Conservation (phyloP, 2,113 vertebrate species). For the Oreochromis aureus region DNA sequence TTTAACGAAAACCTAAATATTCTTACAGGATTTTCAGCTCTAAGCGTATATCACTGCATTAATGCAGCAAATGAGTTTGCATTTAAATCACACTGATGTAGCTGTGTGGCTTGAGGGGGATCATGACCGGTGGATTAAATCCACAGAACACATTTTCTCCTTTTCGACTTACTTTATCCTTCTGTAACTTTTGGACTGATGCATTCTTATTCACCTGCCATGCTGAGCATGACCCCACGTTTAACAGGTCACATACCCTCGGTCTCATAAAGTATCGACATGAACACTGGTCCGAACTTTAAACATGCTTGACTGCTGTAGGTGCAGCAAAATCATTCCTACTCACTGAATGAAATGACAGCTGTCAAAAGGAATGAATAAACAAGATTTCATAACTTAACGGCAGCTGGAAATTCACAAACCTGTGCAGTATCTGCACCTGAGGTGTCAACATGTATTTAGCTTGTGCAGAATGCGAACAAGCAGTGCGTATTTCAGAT, state of each 20-base stretch:
- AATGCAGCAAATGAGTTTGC: neutral
- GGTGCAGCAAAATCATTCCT: neutral
- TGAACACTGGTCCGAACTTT: neutral
- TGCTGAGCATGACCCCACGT: neutral
- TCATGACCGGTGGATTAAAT: neutral
- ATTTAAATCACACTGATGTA: neutral
- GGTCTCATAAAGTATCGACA: slow-evolving; percentile 13
- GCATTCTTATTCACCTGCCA: neutral
- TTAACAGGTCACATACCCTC: slow-evolving; percentile 5
- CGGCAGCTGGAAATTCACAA: neutral
- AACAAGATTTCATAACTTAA: neutral
- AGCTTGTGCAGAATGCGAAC: neutral
- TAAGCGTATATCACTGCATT: neutral
- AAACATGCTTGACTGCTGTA: neutral
- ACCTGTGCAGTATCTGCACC: neutral
- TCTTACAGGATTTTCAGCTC: neutral
- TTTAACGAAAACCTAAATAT: neutral
- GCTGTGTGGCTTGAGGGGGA: neutral
- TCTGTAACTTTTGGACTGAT: neutral
- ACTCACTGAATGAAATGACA: slow-evolving; percentile 33
- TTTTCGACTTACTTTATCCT: neutral
- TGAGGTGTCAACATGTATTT: neutral
- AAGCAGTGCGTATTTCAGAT: neutral
- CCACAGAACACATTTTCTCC: neutral
- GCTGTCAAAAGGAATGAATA: slow-evolving; percentile 25